phyloP scores from a whole-genome alignment of 1,140 invertebrate species.

The Archivesica marissinica region DNA sequence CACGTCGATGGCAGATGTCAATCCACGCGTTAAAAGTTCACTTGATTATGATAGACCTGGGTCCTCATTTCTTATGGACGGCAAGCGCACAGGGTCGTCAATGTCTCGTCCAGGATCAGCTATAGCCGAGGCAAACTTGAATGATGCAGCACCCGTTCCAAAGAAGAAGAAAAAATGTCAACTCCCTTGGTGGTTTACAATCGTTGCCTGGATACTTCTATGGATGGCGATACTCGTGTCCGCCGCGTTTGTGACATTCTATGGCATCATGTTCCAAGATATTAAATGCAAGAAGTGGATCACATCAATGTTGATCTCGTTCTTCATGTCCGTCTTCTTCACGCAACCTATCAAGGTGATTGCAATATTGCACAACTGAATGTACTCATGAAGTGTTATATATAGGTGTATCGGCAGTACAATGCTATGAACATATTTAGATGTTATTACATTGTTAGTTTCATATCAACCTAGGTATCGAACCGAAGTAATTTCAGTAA shows the following conservation, averaged over 20 bases:
- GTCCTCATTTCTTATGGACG: conserved; percentile 64
- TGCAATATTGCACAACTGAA: not conserved
- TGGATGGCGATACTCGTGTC: conserved; percentile 83
- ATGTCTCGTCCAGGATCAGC: conserved; percentile 68
- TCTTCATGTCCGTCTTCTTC: conserved; percentile 86
- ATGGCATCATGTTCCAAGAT: conserved; percentile 86
- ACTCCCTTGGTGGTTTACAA: conserved; percentile 85
- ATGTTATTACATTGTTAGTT: too few species aligned
- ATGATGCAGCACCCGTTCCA: conserved; percentile 50
- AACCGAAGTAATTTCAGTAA: too few species aligned
- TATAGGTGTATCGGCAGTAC: too few species aligned
- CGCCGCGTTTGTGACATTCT: conserved; percentile 85
- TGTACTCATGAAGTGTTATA: too few species aligned
- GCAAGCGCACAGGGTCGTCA: conserved; percentile 56
- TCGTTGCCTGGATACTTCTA: conserved; percentile 85
- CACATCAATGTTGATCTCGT: conserved; percentile 86
- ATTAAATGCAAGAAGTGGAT: conserved; percentile 86
- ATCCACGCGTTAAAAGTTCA: conserved; percentile 69
- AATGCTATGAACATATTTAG: too few species aligned
- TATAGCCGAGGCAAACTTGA: conserved; percentile 58
- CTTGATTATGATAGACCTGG: conserved; percentile 46
- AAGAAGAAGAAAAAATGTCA: conserved; percentile 80
- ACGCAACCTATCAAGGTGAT: conserved; percentile 86
- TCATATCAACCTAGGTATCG: too few species aligned
- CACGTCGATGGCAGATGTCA: conserved; percentile 77